Base-by-base conservation (phyloP, 2,113 vertebrate species). In the Paradisaea rubra region DNA sequence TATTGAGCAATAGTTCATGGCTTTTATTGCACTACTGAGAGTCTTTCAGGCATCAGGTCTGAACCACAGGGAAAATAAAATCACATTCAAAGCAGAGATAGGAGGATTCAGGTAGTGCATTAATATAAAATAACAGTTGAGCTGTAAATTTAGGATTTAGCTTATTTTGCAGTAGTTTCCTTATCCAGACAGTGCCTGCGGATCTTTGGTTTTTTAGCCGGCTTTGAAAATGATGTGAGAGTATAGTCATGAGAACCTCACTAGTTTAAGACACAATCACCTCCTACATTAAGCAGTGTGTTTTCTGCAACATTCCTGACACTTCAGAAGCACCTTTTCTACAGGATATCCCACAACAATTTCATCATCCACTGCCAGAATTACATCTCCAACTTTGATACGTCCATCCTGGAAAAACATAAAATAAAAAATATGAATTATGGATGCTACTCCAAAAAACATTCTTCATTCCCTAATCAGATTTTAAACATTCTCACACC, bases 321-420 rank as follows among this genome's bases (percentile, higher is more conserved):
- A 93, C 24, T 81, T 89, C 23, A 86, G 82, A 97, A 39, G 52
- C 97, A 99, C 99, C 98, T 99, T 98, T 94, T 99, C 98, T 92
- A 98, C 97, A 82, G 98, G 97, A 96, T 97, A 97, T 23, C 98
- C 98, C 21, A 97, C 91, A 94, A 98, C 98, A 50, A 98, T 96
- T 97, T 99, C 98, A 90, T 98, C 98, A 91, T 99, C 98, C 77
- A 99, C 97, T 66, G 98, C 97, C 74, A 98, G 94, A 83, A 99
- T 98, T 64, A 93, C 97, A 96, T 99, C 98, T 84, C 98, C 99
- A 76, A 98, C 96, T 94, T 98, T 98, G 86, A 98, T 97, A 77
- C 97, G 97, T 50, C 98, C 98, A 94, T 99, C 99, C 99, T 99
- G 79, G 33, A 96, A 88, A 86, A 92, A 94, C 47, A 68, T 3